A percentile compares a stretch with the other conserved stretches of the same genome.
phyloP scores from a whole-genome alignment of 2,888 invertebrate genomes.

The Crossocerus cetratus region DNA sequence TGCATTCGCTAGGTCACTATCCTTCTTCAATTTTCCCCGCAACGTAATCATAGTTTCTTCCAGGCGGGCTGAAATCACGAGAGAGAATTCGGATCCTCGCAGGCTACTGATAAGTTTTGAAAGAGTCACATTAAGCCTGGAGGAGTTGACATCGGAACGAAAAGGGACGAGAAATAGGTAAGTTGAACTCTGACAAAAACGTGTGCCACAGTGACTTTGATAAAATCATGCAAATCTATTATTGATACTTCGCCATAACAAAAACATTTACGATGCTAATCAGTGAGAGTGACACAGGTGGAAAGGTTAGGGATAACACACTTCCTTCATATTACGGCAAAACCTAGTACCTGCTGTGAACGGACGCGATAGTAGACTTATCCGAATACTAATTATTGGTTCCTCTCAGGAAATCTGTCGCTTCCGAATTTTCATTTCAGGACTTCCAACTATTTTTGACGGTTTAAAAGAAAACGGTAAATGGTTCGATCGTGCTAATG shows the following conservation, averaged over 20 bases:
- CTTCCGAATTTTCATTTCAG: slow-evolving; percentile 23
- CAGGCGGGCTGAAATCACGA: slow-evolving; percentile 2
- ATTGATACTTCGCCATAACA: slow-evolving; percentile 1
- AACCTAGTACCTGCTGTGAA: slow-evolving; percentile 24
- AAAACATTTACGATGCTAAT: slow-evolving; percentile 29
- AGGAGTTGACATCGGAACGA: background rate
- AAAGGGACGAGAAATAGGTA: background rate
- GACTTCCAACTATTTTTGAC: slow-evolving; percentile 12
- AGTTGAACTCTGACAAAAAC: background rate
- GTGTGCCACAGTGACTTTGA: background rate
- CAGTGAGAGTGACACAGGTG: slow-evolving; percentile 4
- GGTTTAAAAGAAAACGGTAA: slow-evolving; percentile 46
- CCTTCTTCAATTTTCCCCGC: slow-evolving; percentile 85
- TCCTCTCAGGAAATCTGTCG: slow-evolving; percentile 19
- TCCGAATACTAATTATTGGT: slow-evolving; percentile 1
- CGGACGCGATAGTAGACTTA: background rate
- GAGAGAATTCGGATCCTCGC: background rate
- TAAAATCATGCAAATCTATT: background rate
- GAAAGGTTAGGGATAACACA: slow-evolving; percentile 37
- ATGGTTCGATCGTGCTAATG: slow-evolving; percentile 16
- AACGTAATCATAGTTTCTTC: slow-evolving; percentile 82
- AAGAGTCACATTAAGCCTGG: background rate
- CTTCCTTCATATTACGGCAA: background rate
- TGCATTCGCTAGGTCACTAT: slow-evolving; percentile 77
- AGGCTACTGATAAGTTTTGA: background rate